Conservation (phyloP, 2,888 invertebrate species). For the Apocheima hispidaria region DNA sequence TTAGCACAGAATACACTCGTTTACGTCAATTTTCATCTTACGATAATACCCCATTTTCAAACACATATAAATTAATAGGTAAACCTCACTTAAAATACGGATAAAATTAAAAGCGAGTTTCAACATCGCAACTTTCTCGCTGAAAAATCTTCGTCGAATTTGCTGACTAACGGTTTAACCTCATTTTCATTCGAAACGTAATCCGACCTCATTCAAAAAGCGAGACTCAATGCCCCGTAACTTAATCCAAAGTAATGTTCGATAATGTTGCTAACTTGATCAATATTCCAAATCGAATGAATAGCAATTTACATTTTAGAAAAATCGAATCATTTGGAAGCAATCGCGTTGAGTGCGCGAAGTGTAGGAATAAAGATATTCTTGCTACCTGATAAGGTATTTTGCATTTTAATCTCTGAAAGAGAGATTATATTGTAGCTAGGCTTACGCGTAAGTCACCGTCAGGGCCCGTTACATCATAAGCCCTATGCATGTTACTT, state of each 20-base stretch:
- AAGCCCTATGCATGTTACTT: no score
- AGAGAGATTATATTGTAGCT: background rate
- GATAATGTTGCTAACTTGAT: constrained; percentile 40
- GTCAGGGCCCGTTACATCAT: no score
- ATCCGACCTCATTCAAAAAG: constrained; percentile 43
- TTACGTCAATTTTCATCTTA: no score
- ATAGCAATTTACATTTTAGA: constrained; percentile 51
- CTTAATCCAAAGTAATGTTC: constrained; percentile 17
- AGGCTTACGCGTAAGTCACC: background rate
- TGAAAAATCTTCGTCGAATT: constrained; percentile 13
- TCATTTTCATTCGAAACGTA: constrained; percentile 12
- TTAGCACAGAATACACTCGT: no score
- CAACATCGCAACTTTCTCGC: background rate
- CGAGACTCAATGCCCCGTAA: constrained; percentile 22
- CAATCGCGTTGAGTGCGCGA: constrained; percentile 50
- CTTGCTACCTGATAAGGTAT: background rate
- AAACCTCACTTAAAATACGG: background rate
- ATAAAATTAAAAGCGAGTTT: background rate
- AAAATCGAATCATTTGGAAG: constrained; percentile 49
- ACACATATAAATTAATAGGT: background rate
- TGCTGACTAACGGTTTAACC: constrained; percentile 7
- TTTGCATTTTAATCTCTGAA: background rate
- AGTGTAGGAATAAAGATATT: background rate
- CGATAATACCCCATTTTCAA: background rate
- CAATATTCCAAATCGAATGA: constrained; percentile 56